Base-by-base conservation (phyloP, 2,888 invertebrate species). In the Eristalis intricaria region DNA sequence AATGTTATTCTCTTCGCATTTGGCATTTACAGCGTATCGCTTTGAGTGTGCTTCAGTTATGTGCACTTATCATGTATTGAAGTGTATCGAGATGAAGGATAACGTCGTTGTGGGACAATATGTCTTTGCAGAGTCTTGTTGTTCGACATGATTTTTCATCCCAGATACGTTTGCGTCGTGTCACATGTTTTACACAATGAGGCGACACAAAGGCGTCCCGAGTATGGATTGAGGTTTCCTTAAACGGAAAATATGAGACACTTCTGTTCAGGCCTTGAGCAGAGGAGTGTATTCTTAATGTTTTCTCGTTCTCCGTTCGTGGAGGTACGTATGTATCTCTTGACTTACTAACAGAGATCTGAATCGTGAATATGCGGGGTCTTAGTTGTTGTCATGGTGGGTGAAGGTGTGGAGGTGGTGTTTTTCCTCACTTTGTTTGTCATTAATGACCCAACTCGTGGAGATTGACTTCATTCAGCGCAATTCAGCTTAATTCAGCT, bases 41-140 rank as follows among this genome's bases (percentile, higher is more conserved):
- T 50, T 15, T 70, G 60, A 58, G 70, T 60, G 23, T 70, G 58
- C 35, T 58, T 35, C 58, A 38, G 58, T 60, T 35, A 32, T 68
- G 23, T 13, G 58, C 70, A 38, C 70, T 70, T 70, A 60, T 70
- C 58, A n/a, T 70, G 22, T 60, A 60, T 70, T 70, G 23, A 60
- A 60, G 35, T 60, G 58, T 38, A 32, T n/a, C 23, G 38, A 8
- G 38, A 70, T 60, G 58, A 50, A n/a, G 32, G 29, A 32, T 32
- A 32, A 56, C 50, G n/a, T 50, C 32, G 56, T 50, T 50, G 29
- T 8, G 23, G 40, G 15, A 68, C 23, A 50, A 23, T 40, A 43
- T 65, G 65, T 66, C 35, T 26, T 66, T 10, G 43, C n/a, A 8
- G 26, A 29, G 23, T 15, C n/a, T 38, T 66, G 19, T 43, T 66